Evolutionary conservation across 2,888 invertebrate species (phyloP).

Genomic region (Harpalus rubripes): DNA sequence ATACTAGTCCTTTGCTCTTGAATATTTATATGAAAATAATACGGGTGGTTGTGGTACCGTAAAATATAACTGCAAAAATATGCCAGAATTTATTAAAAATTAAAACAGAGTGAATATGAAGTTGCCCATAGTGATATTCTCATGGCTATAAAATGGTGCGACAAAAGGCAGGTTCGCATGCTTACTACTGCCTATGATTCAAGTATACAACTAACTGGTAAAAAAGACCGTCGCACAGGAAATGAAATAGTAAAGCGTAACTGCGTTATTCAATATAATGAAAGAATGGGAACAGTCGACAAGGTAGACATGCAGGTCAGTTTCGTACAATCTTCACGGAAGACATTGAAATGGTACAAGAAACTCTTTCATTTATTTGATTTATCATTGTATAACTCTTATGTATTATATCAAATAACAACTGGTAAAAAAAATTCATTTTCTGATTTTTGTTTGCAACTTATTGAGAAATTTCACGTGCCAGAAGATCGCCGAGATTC

Average conservation of each 20-base stretch:
- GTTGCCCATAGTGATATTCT: slow-evolving; percentile 39
- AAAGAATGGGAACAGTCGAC: slow-evolving; percentile 4
- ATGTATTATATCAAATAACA: slow-evolving; percentile 68
- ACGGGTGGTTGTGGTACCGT: slow-evolving; percentile 67
- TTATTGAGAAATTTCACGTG: slow-evolving; percentile 59
- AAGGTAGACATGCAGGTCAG: slow-evolving; percentile 10
- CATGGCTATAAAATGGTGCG: slow-evolving; percentile 68
- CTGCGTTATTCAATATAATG: slow-evolving; percentile 68
- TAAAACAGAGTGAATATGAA: slow-evolving; percentile 57
- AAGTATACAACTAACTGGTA: slow-evolving; percentile 48
- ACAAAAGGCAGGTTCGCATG: slow-evolving; percentile 68
- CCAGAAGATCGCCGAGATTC: neutral
- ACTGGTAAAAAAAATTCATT: slow-evolving; percentile 66
- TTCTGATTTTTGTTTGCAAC: slow-evolving; percentile 68
- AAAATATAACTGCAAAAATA: slow-evolving; percentile 63
- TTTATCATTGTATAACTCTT: slow-evolving; percentile 67
- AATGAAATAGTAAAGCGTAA: slow-evolving; percentile 60
- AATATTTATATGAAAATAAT: slow-evolving; percentile 50
- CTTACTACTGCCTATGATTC: slow-evolving; percentile 68
- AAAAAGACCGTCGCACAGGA: slow-evolving; percentile 60
- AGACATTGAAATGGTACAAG: neutral
- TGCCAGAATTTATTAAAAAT: slow-evolving; percentile 62
- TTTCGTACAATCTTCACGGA: slow-evolving; percentile 69
- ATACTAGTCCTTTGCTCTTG: slow-evolving; percentile 66
- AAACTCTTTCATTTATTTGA: no score